Conservation (phyloP, 2,888 invertebrate genomes). For the Tenodera sinensis region DNA sequence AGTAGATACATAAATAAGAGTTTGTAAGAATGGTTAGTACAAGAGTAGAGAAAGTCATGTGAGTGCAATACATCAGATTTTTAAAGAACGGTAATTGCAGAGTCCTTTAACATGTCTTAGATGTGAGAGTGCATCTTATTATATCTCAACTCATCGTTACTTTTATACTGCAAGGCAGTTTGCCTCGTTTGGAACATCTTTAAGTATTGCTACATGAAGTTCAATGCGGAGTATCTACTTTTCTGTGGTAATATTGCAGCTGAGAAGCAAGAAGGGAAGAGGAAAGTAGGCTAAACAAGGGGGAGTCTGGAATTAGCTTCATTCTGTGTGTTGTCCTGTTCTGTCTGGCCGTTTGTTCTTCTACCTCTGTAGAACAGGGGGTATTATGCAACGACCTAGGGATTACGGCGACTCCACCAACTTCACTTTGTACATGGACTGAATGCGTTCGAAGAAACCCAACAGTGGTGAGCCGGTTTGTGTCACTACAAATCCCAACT, state of each 20-base stretch:
- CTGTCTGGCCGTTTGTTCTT: not conserved
- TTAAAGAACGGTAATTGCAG: too few relatives aligned
- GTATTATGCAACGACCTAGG: not conserved
- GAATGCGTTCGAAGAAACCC: not conserved
- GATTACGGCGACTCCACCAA: not conserved
- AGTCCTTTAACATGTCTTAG: too few relatives aligned
- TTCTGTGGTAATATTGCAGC: not conserved
- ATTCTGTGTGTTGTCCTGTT: not conserved
- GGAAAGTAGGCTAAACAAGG: not conserved
- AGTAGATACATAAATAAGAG: too few relatives aligned
- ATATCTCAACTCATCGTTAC: too few relatives aligned
- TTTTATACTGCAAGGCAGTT: too few relatives aligned
- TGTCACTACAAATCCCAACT: not conserved
- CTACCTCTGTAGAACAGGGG: not conserved
- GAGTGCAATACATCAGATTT: too few relatives aligned
- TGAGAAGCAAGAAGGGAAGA: not conserved
- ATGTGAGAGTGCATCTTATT: too few relatives aligned
- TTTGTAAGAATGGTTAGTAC: too few relatives aligned
- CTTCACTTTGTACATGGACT: not conserved
- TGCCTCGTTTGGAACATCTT: too few relatives aligned
- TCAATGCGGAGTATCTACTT: too few relatives aligned
- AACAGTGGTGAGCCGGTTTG: not conserved
- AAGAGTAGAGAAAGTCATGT: too few relatives aligned
- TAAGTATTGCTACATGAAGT: too few relatives aligned
- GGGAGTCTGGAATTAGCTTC: not conserved